Base-by-base conservation (phyloP, 2,113 vertebrate species). In the Cebus imitator region DNA sequence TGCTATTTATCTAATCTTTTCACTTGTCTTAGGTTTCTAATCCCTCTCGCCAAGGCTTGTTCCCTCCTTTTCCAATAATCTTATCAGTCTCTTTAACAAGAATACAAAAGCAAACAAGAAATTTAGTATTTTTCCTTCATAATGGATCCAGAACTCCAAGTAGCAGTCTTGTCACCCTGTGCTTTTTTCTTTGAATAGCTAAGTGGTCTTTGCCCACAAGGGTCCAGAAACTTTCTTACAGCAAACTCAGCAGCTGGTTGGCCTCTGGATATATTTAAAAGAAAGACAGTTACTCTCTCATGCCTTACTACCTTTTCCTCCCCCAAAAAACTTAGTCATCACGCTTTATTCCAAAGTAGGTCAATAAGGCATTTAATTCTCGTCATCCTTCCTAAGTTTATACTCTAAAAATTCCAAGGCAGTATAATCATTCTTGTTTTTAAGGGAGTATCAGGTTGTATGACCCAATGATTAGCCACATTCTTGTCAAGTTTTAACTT, bases 401-500 rank as follows among this genome's bases (percentile, higher is more conserved):
- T 37, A 85, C 27, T 96, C 48, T 64, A 45, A 43, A 73, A 96
- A 94, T 87, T 86, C 70, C 61, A 23, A 89, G 13, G 27, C 5
- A 55, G 17, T n/a, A 21, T 32, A 72, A 17, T 75, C 66, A 91
- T 37, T 95, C 50, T 45, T 72, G 48, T 57, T 88, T 84, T 93
- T 82, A 89, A 82, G 50, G 40, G n/a, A 96, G 87, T 5, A 57
- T 87, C 68, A 79, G 40, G 93, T 57, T 90, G 68, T 64, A 37
- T 79, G 78, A 78, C n/a, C 88, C n/a, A 4, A 66, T 50, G 8
- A 85, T 70, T 40, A 88, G 61, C 21, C n/a, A 88, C 40, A 78
- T 58, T 91, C 35, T 92, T 95, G 35, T 35, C 66, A 96, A 70
- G 17, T 66, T 95, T 97, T 94, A 92, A 87, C 50, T 85, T 90